Evolutionary conservation across 2,888 invertebrate genomes (phyloP).

Genomic region (Sinhomidia bicolor): DNA sequence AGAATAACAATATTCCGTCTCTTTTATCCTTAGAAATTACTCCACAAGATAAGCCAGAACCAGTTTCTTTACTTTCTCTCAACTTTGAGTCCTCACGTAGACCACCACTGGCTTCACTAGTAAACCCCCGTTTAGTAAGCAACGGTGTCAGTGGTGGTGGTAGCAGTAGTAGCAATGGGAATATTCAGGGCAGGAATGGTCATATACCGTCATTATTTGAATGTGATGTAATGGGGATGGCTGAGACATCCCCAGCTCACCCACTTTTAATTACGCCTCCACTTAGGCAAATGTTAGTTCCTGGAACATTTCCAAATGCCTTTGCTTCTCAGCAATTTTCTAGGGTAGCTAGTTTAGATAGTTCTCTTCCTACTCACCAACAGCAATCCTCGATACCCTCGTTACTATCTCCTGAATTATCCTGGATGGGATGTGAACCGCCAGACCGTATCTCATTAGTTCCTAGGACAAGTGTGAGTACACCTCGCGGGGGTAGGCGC

Average conservation of each 20-base stretch:
- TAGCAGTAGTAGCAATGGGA: slow-evolving; percentile 53
- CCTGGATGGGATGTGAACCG: slow-evolving; percentile 62
- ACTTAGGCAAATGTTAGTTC: slow-evolving; percentile 48
- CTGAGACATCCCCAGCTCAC: slow-evolving; percentile 16
- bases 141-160: background rate
- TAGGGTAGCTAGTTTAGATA: slow-evolving; percentile 24
- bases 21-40: slow-evolving; percentile 60
- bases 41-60: slow-evolving; percentile 47
- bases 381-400: slow-evolving; percentile 46
- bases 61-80: slow-evolving; percentile 61
- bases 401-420: slow-evolving; percentile 56
- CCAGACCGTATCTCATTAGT: slow-evolving; percentile 27
- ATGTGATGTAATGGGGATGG: slow-evolving; percentile 43
- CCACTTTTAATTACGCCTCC: slow-evolving; percentile 58
- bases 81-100: slow-evolving; percentile 53
- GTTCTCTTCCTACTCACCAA: slow-evolving; percentile 26
- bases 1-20: slow-evolving; percentile 65
- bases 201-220: slow-evolving; percentile 68
- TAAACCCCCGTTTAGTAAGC: slow-evolving; percentile 30
- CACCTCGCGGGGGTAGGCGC: slow-evolving; percentile 40
- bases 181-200: slow-evolving; percentile 66
- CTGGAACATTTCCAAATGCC: slow-evolving; percentile 55
- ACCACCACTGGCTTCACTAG: slow-evolving; percentile 38
- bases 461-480: slow-evolving; percentile 45
- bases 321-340: background rate